These are phyloP conservation scores for Cataglyphis albicans DNA, from an alignment of 2,888 invertebrate species.

Conservation along the genomic window DNA sequence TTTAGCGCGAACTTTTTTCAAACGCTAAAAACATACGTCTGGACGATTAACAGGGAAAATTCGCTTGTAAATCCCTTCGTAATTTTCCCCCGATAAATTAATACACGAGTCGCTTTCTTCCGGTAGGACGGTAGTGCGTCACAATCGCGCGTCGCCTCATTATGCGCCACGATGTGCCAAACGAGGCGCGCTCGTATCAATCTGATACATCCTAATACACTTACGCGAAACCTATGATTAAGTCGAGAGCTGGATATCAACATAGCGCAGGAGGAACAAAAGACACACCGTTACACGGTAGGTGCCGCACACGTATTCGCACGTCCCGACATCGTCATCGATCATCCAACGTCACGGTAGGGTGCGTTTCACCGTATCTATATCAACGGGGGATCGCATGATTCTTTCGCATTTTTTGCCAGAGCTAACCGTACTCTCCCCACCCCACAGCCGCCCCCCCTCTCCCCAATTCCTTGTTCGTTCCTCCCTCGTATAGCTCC, in stretches of 20 bases:
- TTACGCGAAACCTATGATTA: conserved; percentile 64
- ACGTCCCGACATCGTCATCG: conserved; percentile 74
- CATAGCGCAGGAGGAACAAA: conserved; percentile 42
- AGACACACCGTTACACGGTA: conserved; percentile 13
- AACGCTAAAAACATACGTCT: neutral
- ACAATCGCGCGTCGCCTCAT: conserved; percentile 37
- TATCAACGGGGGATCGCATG: conserved; percentile 74
- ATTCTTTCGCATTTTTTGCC: conserved; percentile 71
- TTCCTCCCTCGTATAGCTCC: conserved; percentile 38
- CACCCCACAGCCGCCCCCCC: neutral
- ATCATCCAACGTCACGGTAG: conserved; percentile 77
- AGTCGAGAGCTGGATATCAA: conserved; percentile 51
- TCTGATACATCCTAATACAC: conserved; percentile 70
- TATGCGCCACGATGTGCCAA: conserved; percentile 52
- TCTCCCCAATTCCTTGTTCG: conserved; percentile 26
- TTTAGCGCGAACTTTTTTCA: neutral
- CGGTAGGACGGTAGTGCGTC: neutral
- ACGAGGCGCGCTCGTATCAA: conserved; percentile 56
- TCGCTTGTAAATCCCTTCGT: conserved; percentile 22
- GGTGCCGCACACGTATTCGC: conserved; percentile 24
- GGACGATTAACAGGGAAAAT: conserved; percentile 4
- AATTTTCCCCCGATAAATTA: conserved; percentile 43
- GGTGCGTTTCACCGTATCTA: conserved; percentile 69
- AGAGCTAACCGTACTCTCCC: conserved; percentile 60
- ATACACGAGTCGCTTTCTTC: conserved; percentile 46